Evolutionary conservation across 2,113 vertebrate genomes (phyloP).

Genomic region (Ctenodactylus gundi): DNA sequence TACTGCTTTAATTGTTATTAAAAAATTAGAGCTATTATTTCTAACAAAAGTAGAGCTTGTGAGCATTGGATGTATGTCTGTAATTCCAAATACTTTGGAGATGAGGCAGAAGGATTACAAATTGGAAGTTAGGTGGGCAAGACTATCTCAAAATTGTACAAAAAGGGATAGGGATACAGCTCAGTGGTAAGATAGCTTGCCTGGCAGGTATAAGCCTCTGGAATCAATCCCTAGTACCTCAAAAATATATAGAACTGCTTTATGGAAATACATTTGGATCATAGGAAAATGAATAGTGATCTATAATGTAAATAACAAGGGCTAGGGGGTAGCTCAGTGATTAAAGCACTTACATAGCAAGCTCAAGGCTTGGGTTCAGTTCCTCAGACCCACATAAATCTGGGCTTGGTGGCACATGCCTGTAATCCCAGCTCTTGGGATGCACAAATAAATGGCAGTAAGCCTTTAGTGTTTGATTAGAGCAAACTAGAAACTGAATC

Average conservation of each 20-base stretch:
- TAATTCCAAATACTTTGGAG: background rate
- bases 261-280: background rate
- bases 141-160: background rate
- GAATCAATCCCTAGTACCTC: background rate
- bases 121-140: background rate
- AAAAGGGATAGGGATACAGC: background rate
- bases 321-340: too few species aligned
- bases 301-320: background rate
- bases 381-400: too few species aligned
- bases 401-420: too few species aligned
- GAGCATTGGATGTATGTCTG: background rate
- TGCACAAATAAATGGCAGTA: too few species aligned
- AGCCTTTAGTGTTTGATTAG: constrained; percentile 14
- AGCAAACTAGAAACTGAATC: background rate
- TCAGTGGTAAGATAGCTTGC: background rate
- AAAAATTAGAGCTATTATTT: constrained; percentile 18
- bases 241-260: background rate
- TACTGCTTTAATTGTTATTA: background rate
- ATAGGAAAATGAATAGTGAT: background rate
- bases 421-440: too few species aligned
- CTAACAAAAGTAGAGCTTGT: background rate
- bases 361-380: too few species aligned
- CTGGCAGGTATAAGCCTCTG: too few species aligned
- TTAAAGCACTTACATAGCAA: too few species aligned
- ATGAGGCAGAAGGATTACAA: background rate